Evolutionary conservation across 2,888 invertebrate species (phyloP).

Genomic region (Temnothorax rugatulus): DNA sequence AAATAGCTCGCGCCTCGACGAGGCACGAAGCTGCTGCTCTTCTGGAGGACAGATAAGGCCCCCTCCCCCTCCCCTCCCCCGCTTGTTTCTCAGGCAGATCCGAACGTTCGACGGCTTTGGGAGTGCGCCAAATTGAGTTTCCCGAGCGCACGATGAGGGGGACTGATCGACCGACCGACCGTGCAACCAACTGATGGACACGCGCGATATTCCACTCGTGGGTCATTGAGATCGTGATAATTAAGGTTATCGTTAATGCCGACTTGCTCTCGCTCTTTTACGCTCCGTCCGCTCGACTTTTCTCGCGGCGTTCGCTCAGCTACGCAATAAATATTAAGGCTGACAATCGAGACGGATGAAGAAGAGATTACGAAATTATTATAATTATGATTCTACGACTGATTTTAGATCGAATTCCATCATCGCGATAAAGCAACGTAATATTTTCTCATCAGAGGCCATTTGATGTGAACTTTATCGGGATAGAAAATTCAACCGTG

Average conservation of each 20-base stretch:
- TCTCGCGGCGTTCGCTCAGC: neutral
- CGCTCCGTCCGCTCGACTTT: slow-evolving; percentile 16
- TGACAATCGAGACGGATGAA: neutral
- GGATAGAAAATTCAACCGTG: neutral
- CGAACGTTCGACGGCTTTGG: slow-evolving; percentile 62
- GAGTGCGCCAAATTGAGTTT: slow-evolving; percentile 70
- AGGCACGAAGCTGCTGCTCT: slow-evolving; percentile 25
- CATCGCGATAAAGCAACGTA: neutral
- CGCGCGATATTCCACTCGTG: slow-evolving; percentile 52
- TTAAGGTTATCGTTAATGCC: slow-evolving; percentile 72
- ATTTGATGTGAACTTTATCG: neutral
- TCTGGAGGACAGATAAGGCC: slow-evolving; percentile 3
- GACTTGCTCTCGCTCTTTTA: slow-evolving; percentile 58
- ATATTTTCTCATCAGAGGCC: neutral
- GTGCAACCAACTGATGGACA: neutral
- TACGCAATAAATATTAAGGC: slow-evolving; percentile 6
- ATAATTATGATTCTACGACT: neutral
- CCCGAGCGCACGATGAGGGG: slow-evolving; percentile 35
- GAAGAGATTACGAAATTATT: neutral
- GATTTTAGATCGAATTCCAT: slow-evolving; percentile 4
- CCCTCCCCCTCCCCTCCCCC: no score
- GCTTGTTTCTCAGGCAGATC: slow-evolving; percentile 49
- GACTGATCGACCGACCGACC: slow-evolving; percentile 2
- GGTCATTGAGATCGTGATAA: slow-evolving; percentile 74
- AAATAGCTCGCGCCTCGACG: slow-evolving; percentile 60